A percentile compares a stretch with the other conserved stretches of the same genome.
These are phyloP conservation scores for Perithous albicinctus DNA, from an alignment of 2,888 invertebrate species.

Conservation along the genomic window DNA sequence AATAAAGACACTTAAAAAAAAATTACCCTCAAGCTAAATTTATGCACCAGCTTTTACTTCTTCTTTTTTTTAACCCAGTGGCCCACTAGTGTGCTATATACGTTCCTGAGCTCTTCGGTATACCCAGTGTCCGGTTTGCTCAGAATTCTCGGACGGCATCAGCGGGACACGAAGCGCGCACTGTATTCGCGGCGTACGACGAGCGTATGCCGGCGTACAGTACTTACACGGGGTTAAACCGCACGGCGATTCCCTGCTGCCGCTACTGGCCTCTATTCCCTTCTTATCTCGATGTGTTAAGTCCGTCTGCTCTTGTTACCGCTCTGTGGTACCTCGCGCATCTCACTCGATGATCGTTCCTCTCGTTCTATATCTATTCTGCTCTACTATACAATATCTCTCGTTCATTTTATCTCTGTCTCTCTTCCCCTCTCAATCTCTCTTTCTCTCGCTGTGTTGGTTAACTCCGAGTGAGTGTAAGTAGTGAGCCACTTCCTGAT, in stretches of 20 bases:
- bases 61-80: background rate
- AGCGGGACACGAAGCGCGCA: slow-evolving; percentile 21
- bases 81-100: background rate
- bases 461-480: slow-evolving; percentile 73
- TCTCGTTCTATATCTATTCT: slow-evolving; percentile 29
- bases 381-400: slow-evolving; percentile 18
- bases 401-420: slow-evolving; percentile 22
- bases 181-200: slow-evolving; percentile 4
- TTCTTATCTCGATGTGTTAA: slow-evolving; percentile 36
- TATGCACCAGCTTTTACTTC: background rate
- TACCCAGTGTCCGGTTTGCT: slow-evolving; percentile 59
- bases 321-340: slow-evolving; percentile 23
- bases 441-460: slow-evolving; percentile 63
- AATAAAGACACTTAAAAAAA: no score
- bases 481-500: slow-evolving; percentile 81
- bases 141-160: slow-evolving; percentile 25
- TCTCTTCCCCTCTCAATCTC: slow-evolving; percentile 10
- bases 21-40: no score
- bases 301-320: slow-evolving; percentile 44
- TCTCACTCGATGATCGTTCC: slow-evolving; percentile 28
- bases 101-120: slow-evolving; percentile 50
- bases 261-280: slow-evolving; percentile 26
- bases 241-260: slow-evolving; percentile 5
- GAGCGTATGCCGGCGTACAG: slow-evolving; percentile 1
- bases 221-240: slow-evolving; percentile 16